Conservation (phyloP, 2,797 vertebrate genomes). For the Enteromius afrohamiltoni region DNA sequence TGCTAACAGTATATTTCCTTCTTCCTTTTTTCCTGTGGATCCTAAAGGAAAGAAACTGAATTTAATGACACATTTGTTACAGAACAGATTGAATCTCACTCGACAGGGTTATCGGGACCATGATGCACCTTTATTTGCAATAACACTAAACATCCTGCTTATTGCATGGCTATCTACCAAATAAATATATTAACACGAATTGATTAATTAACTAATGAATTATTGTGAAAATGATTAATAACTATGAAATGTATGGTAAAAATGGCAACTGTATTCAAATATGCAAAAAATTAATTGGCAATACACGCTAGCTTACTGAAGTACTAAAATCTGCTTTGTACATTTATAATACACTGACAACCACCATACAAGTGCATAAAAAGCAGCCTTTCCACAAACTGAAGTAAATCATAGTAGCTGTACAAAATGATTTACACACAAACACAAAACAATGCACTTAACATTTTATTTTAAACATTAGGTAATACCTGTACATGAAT, state of each 20-base stretch:
- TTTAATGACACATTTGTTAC: background rate
- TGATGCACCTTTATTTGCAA: background rate
- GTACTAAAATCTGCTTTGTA: background rate
- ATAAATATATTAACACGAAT: background rate
- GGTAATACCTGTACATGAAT: background rate
- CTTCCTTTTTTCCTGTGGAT: background rate
- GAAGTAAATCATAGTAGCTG: background rate
- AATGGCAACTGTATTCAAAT: background rate
- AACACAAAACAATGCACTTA: background rate
- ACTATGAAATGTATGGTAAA: background rate
- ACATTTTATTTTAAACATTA: background rate
- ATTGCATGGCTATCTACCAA: background rate
- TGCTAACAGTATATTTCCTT: slow-evolving; percentile 21
- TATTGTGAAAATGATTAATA: too few species aligned
- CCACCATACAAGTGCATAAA: background rate
- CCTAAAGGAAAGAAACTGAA: background rate
- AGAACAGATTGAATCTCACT: background rate
- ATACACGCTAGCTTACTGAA: background rate
- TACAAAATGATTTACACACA: background rate
- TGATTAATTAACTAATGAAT: background rate
- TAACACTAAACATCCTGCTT: background rate
- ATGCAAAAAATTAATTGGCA: background rate
- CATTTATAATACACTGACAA: background rate
- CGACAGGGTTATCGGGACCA: background rate
- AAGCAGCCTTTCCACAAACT: background rate